Percentiles rank a stretch among this genome's conserved stretches.
Conservation (phyloP, 2,888 invertebrate genomes). For the Petrolisthes manimaculis region DNA sequence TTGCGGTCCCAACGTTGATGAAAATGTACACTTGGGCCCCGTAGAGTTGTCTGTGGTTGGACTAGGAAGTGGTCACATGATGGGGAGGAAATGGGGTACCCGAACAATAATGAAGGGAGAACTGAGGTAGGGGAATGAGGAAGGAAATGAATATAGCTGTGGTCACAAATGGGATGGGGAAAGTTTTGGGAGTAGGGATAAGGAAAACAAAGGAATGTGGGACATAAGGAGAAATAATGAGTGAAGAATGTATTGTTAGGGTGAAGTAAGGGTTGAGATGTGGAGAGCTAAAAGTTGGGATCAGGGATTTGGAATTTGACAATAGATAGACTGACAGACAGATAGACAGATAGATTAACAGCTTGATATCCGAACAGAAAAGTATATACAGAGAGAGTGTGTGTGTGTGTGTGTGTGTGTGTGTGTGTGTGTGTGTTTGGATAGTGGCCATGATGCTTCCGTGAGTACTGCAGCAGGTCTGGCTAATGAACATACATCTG, state of each 20-base stretch:
- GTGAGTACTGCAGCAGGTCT: too few species aligned
- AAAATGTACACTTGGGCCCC: too few species aligned
- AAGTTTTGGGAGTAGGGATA: neutral
- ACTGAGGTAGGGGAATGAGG: neutral
- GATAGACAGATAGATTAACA: neutral
- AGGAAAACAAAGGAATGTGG: neutral
- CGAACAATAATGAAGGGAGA: neutral
- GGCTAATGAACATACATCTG: too few species aligned
- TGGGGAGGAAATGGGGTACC: neutral
- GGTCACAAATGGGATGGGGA: neutral
- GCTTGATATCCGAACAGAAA: neutral
- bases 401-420: neutral
- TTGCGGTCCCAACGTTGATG: too few species aligned
- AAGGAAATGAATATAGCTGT: neutral
- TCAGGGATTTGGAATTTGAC: neutral
- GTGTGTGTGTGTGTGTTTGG: neutral
- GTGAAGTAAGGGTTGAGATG: neutral
- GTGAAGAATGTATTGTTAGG: neutral
- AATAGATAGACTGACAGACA: neutral
- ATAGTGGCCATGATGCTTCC: neutral
- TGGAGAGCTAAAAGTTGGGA: neutral
- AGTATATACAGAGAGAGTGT: neutral
- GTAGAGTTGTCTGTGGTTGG: too few species aligned
- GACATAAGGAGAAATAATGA: neutral
- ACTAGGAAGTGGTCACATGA: too few species aligned